phyloP scores from a whole-genome alignment of 2,888 invertebrate species.

The Linnaemya tessellans region DNA sequence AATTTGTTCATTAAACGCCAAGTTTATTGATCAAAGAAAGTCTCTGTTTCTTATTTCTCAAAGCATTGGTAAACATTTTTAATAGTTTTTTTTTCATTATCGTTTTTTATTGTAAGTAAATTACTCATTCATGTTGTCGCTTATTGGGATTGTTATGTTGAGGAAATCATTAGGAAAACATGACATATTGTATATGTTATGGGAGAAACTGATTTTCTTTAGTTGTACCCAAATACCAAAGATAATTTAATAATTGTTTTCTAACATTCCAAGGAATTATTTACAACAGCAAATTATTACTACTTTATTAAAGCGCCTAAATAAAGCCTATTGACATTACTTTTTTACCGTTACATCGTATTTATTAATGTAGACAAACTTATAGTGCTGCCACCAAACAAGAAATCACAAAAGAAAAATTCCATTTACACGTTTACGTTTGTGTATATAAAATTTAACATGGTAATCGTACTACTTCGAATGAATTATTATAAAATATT shows the following conservation, averaged over 20 bases:
- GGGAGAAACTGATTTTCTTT: conserved; percentile 15
- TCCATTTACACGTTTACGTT: background rate
- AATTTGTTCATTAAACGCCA: conserved; percentile 71
- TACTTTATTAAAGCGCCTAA: background rate
- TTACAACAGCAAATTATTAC: background rate
- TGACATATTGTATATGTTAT: conserved; percentile 49
- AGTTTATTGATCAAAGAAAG: conserved; percentile 45
- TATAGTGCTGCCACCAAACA: conserved; percentile 9
- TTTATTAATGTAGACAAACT: background rate
- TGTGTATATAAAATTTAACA: too few relatives aligned
- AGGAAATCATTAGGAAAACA: conserved; percentile 70
- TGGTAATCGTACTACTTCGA: too few relatives aligned
- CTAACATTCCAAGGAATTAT: conserved; percentile 12
- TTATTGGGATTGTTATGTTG: conserved; percentile 49
- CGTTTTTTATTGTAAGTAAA: conserved; percentile 14
- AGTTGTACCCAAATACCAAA: conserved; percentile 21
- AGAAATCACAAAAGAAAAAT: background rate
- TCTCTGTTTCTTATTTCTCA: conserved; percentile 13
- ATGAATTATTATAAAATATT: too few relatives aligned
- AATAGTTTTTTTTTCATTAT: conserved; percentile 31
- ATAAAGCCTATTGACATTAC: background rate
- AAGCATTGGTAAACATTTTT: conserved; percentile 51
- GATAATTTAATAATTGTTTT: conserved; percentile 37
- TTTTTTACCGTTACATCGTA: background rate
- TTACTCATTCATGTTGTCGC: conserved; percentile 42